Conservation (phyloP, 2,797 vertebrate species). For the Melanotaenia maccullochi region DNA sequence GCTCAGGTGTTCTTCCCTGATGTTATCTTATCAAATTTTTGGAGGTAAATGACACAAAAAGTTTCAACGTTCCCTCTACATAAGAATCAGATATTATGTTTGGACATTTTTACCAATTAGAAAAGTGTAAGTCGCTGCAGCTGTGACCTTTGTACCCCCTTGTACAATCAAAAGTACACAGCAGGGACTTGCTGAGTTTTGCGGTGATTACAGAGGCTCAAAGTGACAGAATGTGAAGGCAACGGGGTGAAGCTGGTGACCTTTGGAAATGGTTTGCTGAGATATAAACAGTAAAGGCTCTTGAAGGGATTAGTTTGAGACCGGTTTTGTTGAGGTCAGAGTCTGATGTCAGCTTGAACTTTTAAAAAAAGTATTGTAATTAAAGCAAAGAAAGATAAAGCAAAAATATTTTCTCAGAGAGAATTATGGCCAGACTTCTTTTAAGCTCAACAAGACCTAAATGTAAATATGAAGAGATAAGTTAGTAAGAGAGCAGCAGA, state of each 20-base stretch:
- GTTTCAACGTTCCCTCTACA: constrained; percentile 37
- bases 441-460: neutral
- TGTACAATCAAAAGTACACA: constrained; percentile 19
- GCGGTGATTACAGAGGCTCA: constrained; percentile 21
- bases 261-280: constrained; percentile 25
- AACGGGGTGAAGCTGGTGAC: constrained; percentile 3
- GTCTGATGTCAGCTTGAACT: constrained; percentile 15
- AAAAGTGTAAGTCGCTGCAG: constrained; percentile 43
- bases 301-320: constrained; percentile 1
- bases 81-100: constrained; percentile 41
- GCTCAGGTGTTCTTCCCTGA: constrained; percentile 62
- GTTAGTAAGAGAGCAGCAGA: neutral
- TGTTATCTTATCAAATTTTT: constrained; percentile 44
- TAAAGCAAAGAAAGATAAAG: no score
- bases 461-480: neutral
- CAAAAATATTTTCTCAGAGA: neutral
- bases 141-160: constrained; percentile 44
- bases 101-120: constrained; percentile 41
- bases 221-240: constrained; percentile 5
- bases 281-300: constrained; percentile 2
- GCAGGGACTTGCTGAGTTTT: neutral
- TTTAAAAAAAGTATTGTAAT: constrained; percentile 11
- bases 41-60: constrained; percentile 40
- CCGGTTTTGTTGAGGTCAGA: neutral
- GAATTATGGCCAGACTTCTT: no score